These are phyloP conservation scores for Anabacerthia variegaticeps DNA, from an alignment of 2,797 vertebrate genomes.

Conservation along the genomic window DNA sequence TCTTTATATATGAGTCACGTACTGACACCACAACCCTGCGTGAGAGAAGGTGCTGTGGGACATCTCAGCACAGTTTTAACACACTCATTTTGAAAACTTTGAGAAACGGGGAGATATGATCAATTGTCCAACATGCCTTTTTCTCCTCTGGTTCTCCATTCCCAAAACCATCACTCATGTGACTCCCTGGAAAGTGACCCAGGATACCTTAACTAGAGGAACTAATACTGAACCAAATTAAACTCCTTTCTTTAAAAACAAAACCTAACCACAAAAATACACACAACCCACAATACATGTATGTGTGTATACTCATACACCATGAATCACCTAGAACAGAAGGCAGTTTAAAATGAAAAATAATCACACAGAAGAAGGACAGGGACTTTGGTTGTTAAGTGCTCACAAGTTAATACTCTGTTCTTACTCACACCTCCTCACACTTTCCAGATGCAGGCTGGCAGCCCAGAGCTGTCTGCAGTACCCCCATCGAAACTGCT, in stretches of 20 bases:
- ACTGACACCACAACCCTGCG: rapidly evolving
- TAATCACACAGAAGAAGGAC: neutral
- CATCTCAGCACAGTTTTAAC: neutral
- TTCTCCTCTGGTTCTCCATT: neutral
- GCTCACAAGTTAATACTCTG: neutral
- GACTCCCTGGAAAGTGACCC: neutral
- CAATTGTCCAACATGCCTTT: neutral
- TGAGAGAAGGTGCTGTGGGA: neutral
- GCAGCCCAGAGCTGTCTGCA: neutral
- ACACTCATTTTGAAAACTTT: neutral
- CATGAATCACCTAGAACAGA: neutral
- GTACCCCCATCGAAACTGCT: neutral
- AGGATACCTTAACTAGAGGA: neutral
- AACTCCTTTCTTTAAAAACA: neutral
- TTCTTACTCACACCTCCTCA: neutral
- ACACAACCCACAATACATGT: neutral
- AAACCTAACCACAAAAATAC: neutral
- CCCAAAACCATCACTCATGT: neutral
- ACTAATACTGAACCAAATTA: neutral
- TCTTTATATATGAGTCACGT: neutral
- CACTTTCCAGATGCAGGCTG: neutral
- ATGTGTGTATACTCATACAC: neutral
- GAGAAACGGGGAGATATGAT: neutral
- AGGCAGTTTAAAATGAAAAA: neutral
- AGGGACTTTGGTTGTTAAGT: neutral